phyloP scores from a whole-genome alignment of 2,888 invertebrate species.

The Andrena praecox region DNA sequence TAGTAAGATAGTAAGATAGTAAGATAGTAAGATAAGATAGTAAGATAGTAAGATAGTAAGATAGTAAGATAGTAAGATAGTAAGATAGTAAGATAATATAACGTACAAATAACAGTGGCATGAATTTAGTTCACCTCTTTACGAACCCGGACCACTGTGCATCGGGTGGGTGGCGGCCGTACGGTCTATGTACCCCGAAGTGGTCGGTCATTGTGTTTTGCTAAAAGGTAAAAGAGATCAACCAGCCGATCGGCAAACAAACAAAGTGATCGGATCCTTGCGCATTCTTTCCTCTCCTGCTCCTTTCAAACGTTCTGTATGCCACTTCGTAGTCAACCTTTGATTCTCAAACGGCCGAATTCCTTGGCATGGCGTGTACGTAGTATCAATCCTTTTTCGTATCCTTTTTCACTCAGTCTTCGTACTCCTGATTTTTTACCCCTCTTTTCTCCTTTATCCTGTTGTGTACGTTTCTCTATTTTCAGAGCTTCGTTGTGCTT shows the following conservation, averaged over 20 bases:
- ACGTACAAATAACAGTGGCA: no score
- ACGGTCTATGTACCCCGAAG: constrained; percentile 65
- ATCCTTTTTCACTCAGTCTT: constrained; percentile 19
- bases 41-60: no score
- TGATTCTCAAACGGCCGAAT: constrained; percentile 68
- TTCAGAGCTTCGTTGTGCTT: constrained; percentile 37
- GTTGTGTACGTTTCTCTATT: constrained; percentile 17
- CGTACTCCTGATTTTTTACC: neutral
- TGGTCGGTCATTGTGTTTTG: constrained; percentile 67
- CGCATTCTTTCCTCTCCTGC: constrained; percentile 19
- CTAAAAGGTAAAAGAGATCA: constrained; percentile 67
- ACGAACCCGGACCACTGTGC: no score
- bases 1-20: no score
- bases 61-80: no score
- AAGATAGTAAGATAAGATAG: no score
- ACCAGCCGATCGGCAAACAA: constrained; percentile 18
- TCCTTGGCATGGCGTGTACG: constrained; percentile 31
- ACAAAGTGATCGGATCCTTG: constrained; percentile 26
- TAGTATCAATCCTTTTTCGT: constrained; percentile 14
- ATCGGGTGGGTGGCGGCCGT: constrained; percentile 23
- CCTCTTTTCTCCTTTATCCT: neutral
- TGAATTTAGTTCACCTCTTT: no score
- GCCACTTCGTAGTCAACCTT: constrained; percentile 72
- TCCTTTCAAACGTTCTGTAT: constrained; percentile 22
- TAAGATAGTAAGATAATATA: no score